These are phyloP conservation scores for Melipona quadrifasciata DNA, from an alignment of 1,140 invertebrate species.

Conservation along the genomic window DNA sequence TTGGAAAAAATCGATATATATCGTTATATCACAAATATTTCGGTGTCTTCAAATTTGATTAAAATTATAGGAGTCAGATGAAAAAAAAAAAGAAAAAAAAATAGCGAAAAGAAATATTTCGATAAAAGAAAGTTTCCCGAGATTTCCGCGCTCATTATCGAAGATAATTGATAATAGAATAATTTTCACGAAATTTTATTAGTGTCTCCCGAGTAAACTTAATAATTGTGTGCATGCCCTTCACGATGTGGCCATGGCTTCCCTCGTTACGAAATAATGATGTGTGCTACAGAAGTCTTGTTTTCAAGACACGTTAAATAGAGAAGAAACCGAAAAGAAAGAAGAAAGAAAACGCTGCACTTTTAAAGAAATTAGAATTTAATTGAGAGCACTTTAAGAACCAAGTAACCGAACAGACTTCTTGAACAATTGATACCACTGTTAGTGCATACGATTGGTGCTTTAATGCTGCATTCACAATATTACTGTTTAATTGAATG, in stretches of 20 bases:
- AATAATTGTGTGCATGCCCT: slow-evolving; percentile 29
- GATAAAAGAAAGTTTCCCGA: neutral
- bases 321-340: neutral
- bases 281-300: slow-evolving; percentile 20
- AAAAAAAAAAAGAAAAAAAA: no score
- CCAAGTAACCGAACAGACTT: neutral
- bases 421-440: neutral
- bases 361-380: slow-evolving; percentile 17
- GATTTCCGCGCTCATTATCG: slow-evolving; percentile 27
- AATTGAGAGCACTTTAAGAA: neutral
- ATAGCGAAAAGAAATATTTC: no score
- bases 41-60: no score
- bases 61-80: no score
- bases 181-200: slow-evolving; percentile 46
- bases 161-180: slow-evolving; percentile 15
- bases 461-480: no score
- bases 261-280: slow-evolving; percentile 38
- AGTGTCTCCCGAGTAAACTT: slow-evolving; percentile 7
- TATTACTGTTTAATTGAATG: neutral
- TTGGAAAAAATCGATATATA: no score
- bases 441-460: no score
- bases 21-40: no score
- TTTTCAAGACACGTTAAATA: slow-evolving; percentile 24
- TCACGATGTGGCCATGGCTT: slow-evolving; percentile 29
- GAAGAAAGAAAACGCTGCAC: neutral